Evolutionary conservation across 2,113 vertebrate species (phyloP).

Genomic region (Plecturocebus donacophilus): DNA sequence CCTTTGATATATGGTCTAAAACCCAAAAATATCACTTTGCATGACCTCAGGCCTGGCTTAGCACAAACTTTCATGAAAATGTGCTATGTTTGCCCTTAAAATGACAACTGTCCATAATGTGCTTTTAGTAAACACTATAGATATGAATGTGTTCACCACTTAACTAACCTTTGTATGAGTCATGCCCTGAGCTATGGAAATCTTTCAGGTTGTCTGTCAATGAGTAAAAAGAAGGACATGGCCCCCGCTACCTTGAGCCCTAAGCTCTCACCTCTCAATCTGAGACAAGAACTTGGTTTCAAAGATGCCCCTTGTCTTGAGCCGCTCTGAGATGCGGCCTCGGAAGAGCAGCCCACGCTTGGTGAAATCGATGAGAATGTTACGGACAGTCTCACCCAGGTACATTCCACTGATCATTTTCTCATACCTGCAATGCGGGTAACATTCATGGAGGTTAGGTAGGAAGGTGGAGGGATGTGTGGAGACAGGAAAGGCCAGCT

Average conservation of each 20-base stretch:
- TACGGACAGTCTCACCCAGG: constrained; percentile 96
- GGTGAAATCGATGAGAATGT: constrained; percentile 95
- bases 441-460: not conserved
- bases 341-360: constrained; percentile 94
- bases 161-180: not conserved
- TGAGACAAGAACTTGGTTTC: constrained; percentile 98
- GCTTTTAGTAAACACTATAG: not conserved
- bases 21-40: not conserved
- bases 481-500: not conserved
- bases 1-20: not conserved
- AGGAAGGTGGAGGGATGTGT: not conserved
- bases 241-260: not conserved
- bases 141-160: not conserved
- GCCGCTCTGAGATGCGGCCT: constrained; percentile 93
- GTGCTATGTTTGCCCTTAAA: not conserved
- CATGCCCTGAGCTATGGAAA: not conserved
- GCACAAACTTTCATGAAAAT: not conserved
- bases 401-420: constrained; percentile 99
- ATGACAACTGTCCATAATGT: not conserved
- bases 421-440: constrained; percentile 89
- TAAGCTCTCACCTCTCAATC: constrained; percentile 92
- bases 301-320: constrained; percentile 96
- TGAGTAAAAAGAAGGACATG: not conserved
- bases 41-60: not conserved
- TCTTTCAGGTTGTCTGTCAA: not conserved